Evolutionary conservation across 2,888 invertebrate species (phyloP).

Genomic region (Shargacucullia verbasci): DNA sequence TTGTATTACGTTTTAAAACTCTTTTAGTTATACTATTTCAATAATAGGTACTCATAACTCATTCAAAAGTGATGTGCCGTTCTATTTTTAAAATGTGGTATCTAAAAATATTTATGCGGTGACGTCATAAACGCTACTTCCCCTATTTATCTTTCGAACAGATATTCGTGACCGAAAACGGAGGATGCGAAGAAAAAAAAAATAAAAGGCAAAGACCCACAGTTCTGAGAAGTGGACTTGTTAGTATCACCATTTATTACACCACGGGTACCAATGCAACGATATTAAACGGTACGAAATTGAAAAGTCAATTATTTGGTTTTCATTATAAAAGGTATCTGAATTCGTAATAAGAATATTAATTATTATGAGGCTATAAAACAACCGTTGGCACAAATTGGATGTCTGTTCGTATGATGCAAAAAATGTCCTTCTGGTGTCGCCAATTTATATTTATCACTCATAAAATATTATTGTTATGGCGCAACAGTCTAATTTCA

Average conservation of each 20-base stretch:
- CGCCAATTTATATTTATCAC: conserved; percentile 39
- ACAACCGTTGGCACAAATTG: conserved; percentile 46
- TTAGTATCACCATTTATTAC: conserved; percentile 85
- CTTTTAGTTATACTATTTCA: conserved; percentile 30
- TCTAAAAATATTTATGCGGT: conserved; percentile 50
- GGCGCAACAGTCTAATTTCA: conserved; percentile 30
- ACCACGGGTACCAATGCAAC: conserved; percentile 72
- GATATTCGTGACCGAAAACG: conserved; percentile 79
- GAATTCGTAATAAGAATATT: conserved; percentile 45
- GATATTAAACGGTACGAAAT: conserved; percentile 65
- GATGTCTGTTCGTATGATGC: conserved; percentile 20
- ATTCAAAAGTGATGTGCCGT: conserved; percentile 20
- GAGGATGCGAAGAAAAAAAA: conserved; percentile 65
- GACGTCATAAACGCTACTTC: conserved; percentile 74
- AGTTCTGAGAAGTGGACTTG: conserved; percentile 82
- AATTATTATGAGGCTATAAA: conserved; percentile 46
- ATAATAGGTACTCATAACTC: conserved; percentile 11
- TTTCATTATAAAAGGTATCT: conserved; percentile 53
- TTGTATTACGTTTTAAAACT: conserved; percentile 51
- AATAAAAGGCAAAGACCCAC: conserved; percentile 66
- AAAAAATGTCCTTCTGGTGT: conserved; percentile 34
- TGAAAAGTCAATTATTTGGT: conserved; percentile 70
- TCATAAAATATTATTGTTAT: conserved; percentile 51
- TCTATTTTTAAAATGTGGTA: conserved; percentile 14
- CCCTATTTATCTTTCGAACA: conserved; percentile 81